Evolutionary conservation across 2,113 vertebrate species (phyloP).

Genomic region (Cyanoderma ruficeps): DNA sequence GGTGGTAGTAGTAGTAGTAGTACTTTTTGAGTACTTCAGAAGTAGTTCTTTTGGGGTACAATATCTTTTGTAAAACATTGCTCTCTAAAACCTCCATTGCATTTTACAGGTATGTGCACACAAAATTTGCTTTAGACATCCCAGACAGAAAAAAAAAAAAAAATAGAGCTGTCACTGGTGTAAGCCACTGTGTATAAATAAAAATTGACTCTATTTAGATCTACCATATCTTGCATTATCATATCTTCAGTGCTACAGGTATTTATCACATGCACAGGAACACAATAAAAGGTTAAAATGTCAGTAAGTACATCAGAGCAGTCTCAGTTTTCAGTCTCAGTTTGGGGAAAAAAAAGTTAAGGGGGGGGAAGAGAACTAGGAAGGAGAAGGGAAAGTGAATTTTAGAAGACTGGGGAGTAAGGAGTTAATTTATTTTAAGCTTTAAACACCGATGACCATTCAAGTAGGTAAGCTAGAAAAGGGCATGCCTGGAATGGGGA

Average conservation of each 20-base stretch:
- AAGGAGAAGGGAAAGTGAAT: not conserved
- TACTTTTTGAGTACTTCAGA: not conserved
- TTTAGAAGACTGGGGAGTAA: not conserved
- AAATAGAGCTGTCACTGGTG: not conserved
- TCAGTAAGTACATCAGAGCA: not conserved
- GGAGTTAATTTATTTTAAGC: not conserved
- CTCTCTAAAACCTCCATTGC: not conserved
- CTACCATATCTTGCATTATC: not conserved
- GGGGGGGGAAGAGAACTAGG: rapidly evolving
- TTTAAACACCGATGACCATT: rapidly evolving
- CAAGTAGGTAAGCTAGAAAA: not conserved
- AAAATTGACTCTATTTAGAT: not conserved
- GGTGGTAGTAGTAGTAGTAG: no score
- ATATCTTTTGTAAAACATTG: not conserved
- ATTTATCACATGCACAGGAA: not conserved
- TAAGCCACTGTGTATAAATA: not conserved
- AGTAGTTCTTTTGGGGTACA: not conserved
- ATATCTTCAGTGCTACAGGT: not conserved
- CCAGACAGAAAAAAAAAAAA: not conserved
- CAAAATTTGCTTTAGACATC: not conserved
- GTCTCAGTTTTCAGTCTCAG: not conserved
- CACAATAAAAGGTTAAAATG: not conserved
- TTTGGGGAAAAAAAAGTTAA: not conserved
- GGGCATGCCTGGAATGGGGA: not conserved
- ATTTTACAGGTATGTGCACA: not conserved